Evolutionary conservation across 2,888 invertebrate genomes (phyloP).

Genomic region (Caenorhabditis angaria): DNA sequence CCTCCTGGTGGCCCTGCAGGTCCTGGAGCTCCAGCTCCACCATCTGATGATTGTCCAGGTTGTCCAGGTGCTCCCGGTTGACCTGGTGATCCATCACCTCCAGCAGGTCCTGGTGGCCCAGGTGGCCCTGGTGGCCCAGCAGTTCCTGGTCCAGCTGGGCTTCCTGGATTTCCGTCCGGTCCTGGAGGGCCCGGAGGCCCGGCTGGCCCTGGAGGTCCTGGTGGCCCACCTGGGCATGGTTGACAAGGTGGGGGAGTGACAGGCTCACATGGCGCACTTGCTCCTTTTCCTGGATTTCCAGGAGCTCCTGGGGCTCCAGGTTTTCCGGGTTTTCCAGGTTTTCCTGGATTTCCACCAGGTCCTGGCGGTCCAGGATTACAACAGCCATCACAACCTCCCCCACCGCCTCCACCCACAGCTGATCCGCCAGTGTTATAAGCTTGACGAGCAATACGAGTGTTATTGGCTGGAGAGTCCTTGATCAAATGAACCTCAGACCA

Average conservation of each 20-base stretch:
- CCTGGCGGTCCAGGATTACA: conserved; percentile 54
- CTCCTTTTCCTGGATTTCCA: conserved; percentile 53
- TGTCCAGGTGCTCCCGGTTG: conserved; percentile 49
- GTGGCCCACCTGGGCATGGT: conserved; percentile 48
- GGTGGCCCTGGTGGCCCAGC: conserved; percentile 46
- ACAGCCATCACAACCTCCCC: conserved; percentile 49
- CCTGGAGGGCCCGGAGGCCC: conserved; percentile 51
- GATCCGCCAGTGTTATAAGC: conserved; percentile 44
- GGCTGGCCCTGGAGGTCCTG: conserved; percentile 48
- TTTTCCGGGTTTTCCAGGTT: conserved; percentile 48
- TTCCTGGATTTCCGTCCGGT: conserved; percentile 45
- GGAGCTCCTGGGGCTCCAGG: conserved; percentile 56
- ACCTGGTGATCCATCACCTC: conserved; percentile 49
- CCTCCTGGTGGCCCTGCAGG: conserved; percentile 50
- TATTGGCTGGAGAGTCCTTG: conserved; percentile 58
- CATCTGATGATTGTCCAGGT: conserved; percentile 32
- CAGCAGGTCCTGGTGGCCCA: conserved; percentile 50
- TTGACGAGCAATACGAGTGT: conserved; percentile 64
- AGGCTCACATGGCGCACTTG: conserved; percentile 47
- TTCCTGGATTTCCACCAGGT: conserved; percentile 49
- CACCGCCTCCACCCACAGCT: conserved; percentile 45
- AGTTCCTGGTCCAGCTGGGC: conserved; percentile 39
- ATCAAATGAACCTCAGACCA: conserved; percentile 69
- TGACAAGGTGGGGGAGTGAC: conserved; percentile 52
- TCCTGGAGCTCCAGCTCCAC: conserved; percentile 51